phyloP scores from a whole-genome alignment of 1,140 invertebrate genomes.

The Achroia grisella region DNA sequence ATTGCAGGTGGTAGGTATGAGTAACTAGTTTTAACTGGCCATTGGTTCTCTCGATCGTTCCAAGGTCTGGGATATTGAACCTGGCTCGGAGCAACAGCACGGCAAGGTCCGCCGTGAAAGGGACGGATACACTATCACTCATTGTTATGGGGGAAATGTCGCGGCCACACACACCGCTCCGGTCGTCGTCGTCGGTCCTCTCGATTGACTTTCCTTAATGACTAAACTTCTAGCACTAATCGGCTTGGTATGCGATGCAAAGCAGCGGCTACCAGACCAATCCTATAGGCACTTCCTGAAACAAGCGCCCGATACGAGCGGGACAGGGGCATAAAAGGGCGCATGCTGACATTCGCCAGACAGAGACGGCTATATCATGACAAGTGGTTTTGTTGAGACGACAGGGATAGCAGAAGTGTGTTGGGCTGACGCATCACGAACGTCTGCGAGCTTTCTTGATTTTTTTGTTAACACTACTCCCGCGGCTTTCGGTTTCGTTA shows the following conservation, averaged over 20 bases:
- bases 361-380: conserved; percentile 34
- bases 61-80: conserved; percentile 72
- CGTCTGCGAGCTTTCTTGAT: conserved; percentile 39
- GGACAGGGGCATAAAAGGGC: conserved; percentile 18
- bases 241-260: conserved; percentile 48
- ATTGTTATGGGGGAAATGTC: conserved; percentile 66
- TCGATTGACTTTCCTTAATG: conserved; percentile 29
- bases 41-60: conserved; percentile 50
- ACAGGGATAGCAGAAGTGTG: conserved; percentile 50
- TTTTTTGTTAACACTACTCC: conserved; percentile 47
- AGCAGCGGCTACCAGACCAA: conserved; percentile 35
- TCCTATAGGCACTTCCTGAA: conserved; percentile 52
- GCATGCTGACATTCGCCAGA: conserved; percentile 15
- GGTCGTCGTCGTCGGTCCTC: conserved; percentile 7
- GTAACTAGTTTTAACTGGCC: conserved; percentile 60
- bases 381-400: conserved; percentile 32
- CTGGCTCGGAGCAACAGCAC: conserved; percentile 57
- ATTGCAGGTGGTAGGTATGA: conserved; percentile 56
- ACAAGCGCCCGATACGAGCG: conserved; percentile 27
- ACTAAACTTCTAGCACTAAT: conserved; percentile 49
- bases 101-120: conserved; percentile 56
- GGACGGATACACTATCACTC: conserved; percentile 65
- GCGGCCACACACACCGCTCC: conserved; percentile 48
- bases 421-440: conserved; percentile 62
- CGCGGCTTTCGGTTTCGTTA: conserved; percentile 58